Base-by-base conservation (phyloP, 2,113 vertebrate species). In the Solea solea region DNA sequence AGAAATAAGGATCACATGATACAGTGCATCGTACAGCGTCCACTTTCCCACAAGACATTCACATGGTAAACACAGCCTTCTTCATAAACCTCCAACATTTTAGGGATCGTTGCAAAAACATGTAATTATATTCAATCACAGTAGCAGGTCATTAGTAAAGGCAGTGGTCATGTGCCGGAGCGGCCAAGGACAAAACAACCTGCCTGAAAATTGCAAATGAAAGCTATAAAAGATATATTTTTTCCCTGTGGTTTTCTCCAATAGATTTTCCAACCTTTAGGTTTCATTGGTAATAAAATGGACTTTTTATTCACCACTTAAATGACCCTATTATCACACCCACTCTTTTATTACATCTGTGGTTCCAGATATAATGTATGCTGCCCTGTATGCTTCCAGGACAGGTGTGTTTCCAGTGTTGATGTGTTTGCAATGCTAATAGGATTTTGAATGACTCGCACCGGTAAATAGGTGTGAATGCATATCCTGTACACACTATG, bases 401-500 rank as follows among this genome's bases (percentile, higher is more conserved):
- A 15, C 11, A 8, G 45, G 45, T 10, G 14, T 13, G 52, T 40
- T 21, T 64, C 7, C 3, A 45, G 40, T 9, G 60, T 8, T 48
- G 40, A 70, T 58, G 7, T n/a, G 46, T 60, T 69, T 80, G 28
- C 28, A 27, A 50, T 73, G 60, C 52, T 73, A 54, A 82, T 79
- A 54, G 48, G 48, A 25, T 70, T 67, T 52, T 75, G 55, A 80
- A 61, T 3, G 12, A 59, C 40, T 51, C 28, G 42, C 65, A 34
- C 44, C 56, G 49, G n/a, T 3, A n/a, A 50, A 50, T 80, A 68
- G 49, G 51, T 78, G 34, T 62, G 61, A 76, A 81, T 41, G 28
- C 40, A 58, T 58, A 28, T 58, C 1, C 21, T 21, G 21, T 21
- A 15, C 2, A 50, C n/a, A 50, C 14, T 11, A 48, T 50, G 49